phyloP scores from a whole-genome alignment of 92 coral and sea anemone species.

The Porites cylindrica region DNA sequence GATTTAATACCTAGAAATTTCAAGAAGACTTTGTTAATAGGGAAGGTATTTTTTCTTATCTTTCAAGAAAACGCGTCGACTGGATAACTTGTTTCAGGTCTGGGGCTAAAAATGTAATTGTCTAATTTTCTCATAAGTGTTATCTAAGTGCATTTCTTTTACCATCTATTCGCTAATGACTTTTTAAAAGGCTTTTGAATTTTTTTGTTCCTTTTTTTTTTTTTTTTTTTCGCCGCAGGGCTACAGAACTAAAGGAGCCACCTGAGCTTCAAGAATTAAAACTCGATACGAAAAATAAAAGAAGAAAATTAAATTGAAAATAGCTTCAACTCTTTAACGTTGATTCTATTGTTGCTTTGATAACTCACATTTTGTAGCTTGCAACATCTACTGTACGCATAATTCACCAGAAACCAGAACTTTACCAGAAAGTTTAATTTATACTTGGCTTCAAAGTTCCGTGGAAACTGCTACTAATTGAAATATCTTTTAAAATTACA shows the following conservation, averaged over 20 bases:
- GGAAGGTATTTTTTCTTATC: too few relatives aligned
- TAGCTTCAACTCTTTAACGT: background rate
- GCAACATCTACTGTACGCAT: background rate
- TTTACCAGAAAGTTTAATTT: background rate
- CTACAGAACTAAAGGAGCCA: constrained; percentile 17
- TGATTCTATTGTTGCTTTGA: background rate
- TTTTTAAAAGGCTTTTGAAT: too few relatives aligned
- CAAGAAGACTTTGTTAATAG: too few relatives aligned
- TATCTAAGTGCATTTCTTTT: too few relatives aligned
- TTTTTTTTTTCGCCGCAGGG: constrained; percentile 3
- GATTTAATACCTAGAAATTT: too few relatives aligned
- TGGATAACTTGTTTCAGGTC: too few relatives aligned
- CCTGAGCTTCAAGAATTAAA: constrained; percentile 11
- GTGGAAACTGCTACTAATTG: too few relatives aligned
- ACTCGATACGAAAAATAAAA: background rate
- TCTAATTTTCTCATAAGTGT: too few relatives aligned
- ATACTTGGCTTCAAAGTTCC: background rate
- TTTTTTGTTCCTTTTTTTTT: background rate
- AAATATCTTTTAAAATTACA: background rate
- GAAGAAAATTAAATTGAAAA: background rate
- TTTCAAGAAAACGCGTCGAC: too few relatives aligned
- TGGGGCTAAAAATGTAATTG: too few relatives aligned
- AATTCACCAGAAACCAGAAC: background rate
- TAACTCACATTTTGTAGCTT: background rate
- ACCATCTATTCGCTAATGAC: too few relatives aligned